Percentiles rank a stretch among this genome's conserved stretches.
Conservation (phyloP, 2,888 invertebrate species). For the Miltochrista miniata region DNA sequence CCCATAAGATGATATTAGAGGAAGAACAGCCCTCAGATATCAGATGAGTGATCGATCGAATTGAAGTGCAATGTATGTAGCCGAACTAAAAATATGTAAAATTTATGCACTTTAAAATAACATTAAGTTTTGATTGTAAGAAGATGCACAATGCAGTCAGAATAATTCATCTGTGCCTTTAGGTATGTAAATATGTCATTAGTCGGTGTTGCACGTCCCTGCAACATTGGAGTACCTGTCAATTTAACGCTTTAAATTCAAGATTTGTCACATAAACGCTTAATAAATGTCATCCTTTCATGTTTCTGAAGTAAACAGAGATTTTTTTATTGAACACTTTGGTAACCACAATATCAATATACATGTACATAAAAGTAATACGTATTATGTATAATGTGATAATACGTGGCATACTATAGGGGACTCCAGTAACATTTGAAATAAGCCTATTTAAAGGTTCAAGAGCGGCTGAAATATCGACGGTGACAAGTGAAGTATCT, state of each 20-base stretch:
- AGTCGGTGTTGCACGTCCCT: conserved; percentile 31
- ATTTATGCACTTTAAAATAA: conserved; percentile 3
- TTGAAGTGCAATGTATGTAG: too few species aligned
- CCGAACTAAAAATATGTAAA: too few species aligned
- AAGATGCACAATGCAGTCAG: conserved; percentile 11
- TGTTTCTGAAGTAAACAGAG: conserved; percentile 15
- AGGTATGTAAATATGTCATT: conserved; percentile 40
- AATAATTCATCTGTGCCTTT: conserved; percentile 25
- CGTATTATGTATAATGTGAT: too few species aligned
- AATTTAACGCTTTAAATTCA: conserved; percentile 44
- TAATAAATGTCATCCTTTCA: conserved; percentile 38
- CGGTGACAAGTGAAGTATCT: too few species aligned
- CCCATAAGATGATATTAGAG: too few species aligned
- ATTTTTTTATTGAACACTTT: conserved; percentile 11
- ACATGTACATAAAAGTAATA: too few species aligned
- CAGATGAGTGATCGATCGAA: too few species aligned
- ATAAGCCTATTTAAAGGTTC: too few species aligned
- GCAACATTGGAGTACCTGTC: conserved; percentile 43
- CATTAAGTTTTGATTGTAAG: conserved; percentile 11
- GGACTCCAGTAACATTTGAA: too few species aligned
- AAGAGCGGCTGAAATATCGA: too few species aligned
- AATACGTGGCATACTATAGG: too few species aligned
- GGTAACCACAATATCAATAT: conserved; percentile 16
- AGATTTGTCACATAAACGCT: conserved; percentile 33
- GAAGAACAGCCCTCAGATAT: too few species aligned